Evolutionary conservation across 2,888 invertebrate species (phyloP), one percentile per base, ranked within the genome.

Genomic region (Ypsolopha sequella): DNA sequence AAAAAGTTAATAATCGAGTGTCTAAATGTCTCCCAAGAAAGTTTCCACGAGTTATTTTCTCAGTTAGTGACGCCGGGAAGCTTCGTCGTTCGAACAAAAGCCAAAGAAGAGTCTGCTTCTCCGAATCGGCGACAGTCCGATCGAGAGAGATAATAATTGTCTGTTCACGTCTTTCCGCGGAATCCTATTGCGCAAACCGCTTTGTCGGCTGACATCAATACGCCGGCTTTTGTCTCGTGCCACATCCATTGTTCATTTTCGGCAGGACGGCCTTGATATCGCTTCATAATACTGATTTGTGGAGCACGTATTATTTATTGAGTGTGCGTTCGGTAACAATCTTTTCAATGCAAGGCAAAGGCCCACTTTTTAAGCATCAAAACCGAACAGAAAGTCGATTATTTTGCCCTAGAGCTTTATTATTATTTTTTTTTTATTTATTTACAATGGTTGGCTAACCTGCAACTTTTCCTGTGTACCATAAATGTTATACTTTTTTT

Each of bases 151-250:
- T 84, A 85, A 84, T 82, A 72, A 82, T 82, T 80, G 82, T 77
- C 82, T 75, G 78, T 79, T 67, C 82, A 81, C 80, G 81, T 81
- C 76, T 78, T 80, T 85, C 77, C 76, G 63, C 66, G 81, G 85
- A 86, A 85, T 82, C 75, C 73, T 74, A 84, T 86, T 85, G 84
- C 81, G 82, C 81, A 82, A 84, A 79, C 78, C 73, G 80, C 84
- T 81, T 81, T 80, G 85, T 84, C 80, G 82, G 82, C 69, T 62
- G 69, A 66, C 77, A 76, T 80, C 79, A 77, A 78, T 82, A 76
- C 70, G 66, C 63, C 61, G 68, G 66, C 80, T 80, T 81, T 84
- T 84, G 84, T 85, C 78, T 84, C 79, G 78, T 77, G 80, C 78
- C 74, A 73, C 63, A 63, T 58, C 76, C 79, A 86, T 86, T 85